Percentiles rank a stretch among this genome's conserved stretches.
phyloP scores from a whole-genome alignment of 2,888 invertebrate genomes.

The Himalopsyche japonica region DNA sequence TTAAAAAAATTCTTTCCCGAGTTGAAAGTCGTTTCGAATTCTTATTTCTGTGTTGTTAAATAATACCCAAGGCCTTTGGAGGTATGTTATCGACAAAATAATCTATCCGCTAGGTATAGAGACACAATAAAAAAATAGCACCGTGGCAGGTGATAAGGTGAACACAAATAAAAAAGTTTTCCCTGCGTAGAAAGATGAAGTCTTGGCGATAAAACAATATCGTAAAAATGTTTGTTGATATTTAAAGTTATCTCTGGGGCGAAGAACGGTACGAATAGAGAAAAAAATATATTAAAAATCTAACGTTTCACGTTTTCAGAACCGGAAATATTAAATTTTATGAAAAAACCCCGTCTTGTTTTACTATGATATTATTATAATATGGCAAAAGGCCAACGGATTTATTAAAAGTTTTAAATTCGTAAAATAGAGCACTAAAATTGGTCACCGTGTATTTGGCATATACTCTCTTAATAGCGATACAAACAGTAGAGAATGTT shows the following conservation, averaged over 20 bases:
- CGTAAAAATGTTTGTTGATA: conserved; percentile 37
- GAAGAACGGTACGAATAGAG: background rate
- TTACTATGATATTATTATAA: background rate
- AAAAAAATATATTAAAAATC: background rate
- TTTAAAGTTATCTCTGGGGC: conserved; percentile 23
- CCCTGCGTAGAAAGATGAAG: conserved; percentile 14
- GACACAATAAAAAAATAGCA: conserved; percentile 8
- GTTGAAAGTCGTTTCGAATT: background rate
- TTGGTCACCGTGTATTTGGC: no score
- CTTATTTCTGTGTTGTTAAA: background rate
- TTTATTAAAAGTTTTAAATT: background rate
- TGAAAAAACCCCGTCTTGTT: background rate
- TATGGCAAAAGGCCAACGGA: background rate
- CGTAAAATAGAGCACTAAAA: no score
- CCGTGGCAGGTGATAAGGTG: conserved; percentile 31
- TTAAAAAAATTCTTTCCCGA: no score
- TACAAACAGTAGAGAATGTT: no score
- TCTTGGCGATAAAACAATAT: conserved; percentile 32
- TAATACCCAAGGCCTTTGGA: background rate
- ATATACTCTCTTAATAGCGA: no score
- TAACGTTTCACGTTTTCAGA: conserved; percentile 20
- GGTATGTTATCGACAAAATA: background rate
- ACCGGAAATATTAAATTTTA: conserved; percentile 21
- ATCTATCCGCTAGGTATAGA: background rate
- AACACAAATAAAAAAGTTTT: conserved; percentile 18